Evolutionary conservation across 2,888 invertebrate species (phyloP), one percentile per base, ranked within the genome.

Genomic region (Lottia gigantea): DNA sequence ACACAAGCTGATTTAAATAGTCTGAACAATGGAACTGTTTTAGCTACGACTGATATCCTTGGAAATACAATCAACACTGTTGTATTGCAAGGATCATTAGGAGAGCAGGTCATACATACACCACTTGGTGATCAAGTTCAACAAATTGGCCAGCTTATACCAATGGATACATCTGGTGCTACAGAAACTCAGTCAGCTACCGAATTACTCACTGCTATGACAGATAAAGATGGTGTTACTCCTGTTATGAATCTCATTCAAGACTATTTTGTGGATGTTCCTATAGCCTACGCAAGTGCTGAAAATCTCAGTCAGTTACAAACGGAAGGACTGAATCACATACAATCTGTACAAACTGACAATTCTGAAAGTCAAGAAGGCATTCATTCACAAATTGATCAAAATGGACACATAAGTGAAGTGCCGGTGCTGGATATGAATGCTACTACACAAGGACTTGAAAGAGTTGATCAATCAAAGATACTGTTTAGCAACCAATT

Each of bases 231-330:
- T 55, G 55, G 55, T 55, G 55, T 55, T 23, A 23, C 55, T 11
- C 55, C 55, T 55, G 55, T 55, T 23, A 55, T 55, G 55, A 55
- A 55, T 55, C 55, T 55, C 55, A 55, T 55, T 55, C 55, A 55
- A 55, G 55, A 55, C 14, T 55, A 55, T 23, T 55, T 55, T 55
- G 55, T 55, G 19, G 55, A 55, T 55, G 55, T 55, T 23, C 55
- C 55, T 2, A 55, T 55, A 12, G 19, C 19, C 23, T 40, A 40
- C 11, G 40, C 40, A 8, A 40, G 40, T 40, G 40, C 40, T 40
- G 40, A 40, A 40, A 40, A 40, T 11, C 40, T 40, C 8, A 40
- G 40, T 40, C 40, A 40, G 7, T 12, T 23, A 19, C 19, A 55
- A 23, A 19, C 55, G 19, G 55, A 55, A 12, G 55, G 55, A 19